These are phyloP conservation scores for Muscicapa comitata DNA, from an alignment of 2,797 vertebrate species.

Conservation along the genomic window DNA sequence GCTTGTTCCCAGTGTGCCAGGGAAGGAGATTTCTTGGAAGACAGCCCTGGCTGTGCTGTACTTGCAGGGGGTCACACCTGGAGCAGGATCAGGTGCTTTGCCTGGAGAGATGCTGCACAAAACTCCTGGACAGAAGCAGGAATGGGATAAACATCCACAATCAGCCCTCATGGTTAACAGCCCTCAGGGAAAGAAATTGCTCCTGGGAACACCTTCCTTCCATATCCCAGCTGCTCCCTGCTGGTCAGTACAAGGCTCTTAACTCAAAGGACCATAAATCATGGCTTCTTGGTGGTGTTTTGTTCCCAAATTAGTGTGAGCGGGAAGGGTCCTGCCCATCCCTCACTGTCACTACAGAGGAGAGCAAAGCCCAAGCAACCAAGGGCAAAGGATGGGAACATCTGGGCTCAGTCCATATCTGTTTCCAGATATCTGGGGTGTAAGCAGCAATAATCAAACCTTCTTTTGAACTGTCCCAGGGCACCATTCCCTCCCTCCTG, in stretches of 20 bases:
- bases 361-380: not conserved
- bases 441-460: not conserved
- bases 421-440: not conserved
- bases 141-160: not conserved
- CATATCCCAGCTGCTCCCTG: not conserved
- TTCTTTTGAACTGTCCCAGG: fast-evolving
- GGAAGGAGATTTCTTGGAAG: not conserved
- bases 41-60: not conserved
- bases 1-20: not conserved
- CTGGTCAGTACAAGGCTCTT: not conserved
- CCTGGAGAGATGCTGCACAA: not conserved
- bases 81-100: not conserved
- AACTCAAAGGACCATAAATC: not conserved
- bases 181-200: not conserved
- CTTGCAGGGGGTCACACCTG: not conserved
- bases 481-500: fast-evolving
- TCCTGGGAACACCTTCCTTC: not conserved
- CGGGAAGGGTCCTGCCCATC: not conserved
- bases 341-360: not conserved
- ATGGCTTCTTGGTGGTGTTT: not conserved
- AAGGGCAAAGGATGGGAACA: not conserved
- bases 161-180: not conserved
- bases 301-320: fast-evolving
- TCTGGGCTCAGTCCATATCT: not conserved
- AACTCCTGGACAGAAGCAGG: not conserved